phyloP scores from a whole-genome alignment of 2,888 invertebrate genomes.

The Diarsia brunnea region DNA sequence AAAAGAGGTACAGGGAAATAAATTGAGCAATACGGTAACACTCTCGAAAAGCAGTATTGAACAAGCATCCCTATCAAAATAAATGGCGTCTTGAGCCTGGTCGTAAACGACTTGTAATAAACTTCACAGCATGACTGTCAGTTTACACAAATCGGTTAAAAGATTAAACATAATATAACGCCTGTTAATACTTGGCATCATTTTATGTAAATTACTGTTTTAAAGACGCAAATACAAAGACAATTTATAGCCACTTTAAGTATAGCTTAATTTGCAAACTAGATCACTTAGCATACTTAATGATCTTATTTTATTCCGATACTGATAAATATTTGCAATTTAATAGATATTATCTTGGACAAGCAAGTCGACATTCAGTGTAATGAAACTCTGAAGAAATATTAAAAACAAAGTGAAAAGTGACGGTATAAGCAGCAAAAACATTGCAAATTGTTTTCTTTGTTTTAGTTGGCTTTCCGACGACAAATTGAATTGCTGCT shows the following conservation, averaged over 20 bases:
- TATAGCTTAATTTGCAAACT: slow-evolving; percentile 73
- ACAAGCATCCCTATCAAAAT: slow-evolving; percentile 57
- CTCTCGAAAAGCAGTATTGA: slow-evolving; percentile 40
- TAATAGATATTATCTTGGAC: neutral
- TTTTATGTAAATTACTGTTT: slow-evolving; percentile 73
- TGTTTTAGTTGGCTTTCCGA: slow-evolving; percentile 62
- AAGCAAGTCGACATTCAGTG: neutral
- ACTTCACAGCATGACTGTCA: slow-evolving; percentile 57
- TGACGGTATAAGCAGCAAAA: slow-evolving; percentile 44
- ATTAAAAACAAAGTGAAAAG: slow-evolving; percentile 36
- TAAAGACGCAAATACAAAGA: slow-evolving; percentile 73
- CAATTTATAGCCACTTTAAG: slow-evolving; percentile 71
- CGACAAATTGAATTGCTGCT: slow-evolving; percentile 34
- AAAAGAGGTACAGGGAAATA: slow-evolving; percentile 5
- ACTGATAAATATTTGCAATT: neutral
- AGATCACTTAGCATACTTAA: slow-evolving; percentile 20
- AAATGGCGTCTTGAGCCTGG: slow-evolving; percentile 47
- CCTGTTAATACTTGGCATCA: slow-evolving; percentile 61
- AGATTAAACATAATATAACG: slow-evolving; percentile 54
- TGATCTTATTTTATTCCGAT: neutral
- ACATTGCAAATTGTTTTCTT: slow-evolving; percentile 64
- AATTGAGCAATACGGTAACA: slow-evolving; percentile 33
- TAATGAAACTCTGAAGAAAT: slow-evolving; percentile 19
- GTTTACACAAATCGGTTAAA: slow-evolving; percentile 56
- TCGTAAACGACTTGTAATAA: slow-evolving; percentile 61